Evolutionary conservation across 2,888 invertebrate species (phyloP), one percentile per base, ranked within the genome.

Genomic region (Ditula angustiorana): DNA sequence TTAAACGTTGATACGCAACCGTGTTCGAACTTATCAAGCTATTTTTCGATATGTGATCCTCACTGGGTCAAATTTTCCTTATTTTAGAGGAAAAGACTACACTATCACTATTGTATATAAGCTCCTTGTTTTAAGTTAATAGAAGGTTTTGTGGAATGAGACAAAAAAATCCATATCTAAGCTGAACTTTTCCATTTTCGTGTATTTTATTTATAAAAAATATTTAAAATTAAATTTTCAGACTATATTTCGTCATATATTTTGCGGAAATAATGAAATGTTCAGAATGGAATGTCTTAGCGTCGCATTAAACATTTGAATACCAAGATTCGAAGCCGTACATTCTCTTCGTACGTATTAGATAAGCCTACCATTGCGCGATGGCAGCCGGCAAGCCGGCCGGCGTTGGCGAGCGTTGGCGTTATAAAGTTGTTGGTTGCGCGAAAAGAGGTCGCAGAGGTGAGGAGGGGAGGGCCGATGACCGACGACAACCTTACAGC

Each of bases 401-500:
- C 74, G 76, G 76, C 77, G 79, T 74, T 72, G 71, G 76, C 66
- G 67, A 68, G 71, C 67, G 79, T 74, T 74, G 77, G 74, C 79
- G 69, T 73, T 79, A 74, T 83, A 77, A 85, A 80, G 74, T 82
- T 72, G 86, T 78, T 78, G 85, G 83, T 75, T 75, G 79, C 76
- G 69, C 66, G 71, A 69, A 90, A 88, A 83, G 90, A 90, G 90
- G 90, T 83, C 90, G 83, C 68, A 69, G 77, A 71, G 79, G 83
- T 73, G 81, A 76, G 83, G 85, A 73, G 83, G 83, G 76, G 73
- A 82, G 79, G 87, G 88, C 78, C 88, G 88, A 87, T 88, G 89
- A 90, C 90, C 91, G 90, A 73, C 78, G 85, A 80, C 87, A 87
- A 82, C 85, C 86, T 89, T 84, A 87, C 83, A 83, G 83, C 85